Evolutionary conservation across 2,888 invertebrate genomes (phyloP).

Genomic region (Gibbula magus): DNA sequence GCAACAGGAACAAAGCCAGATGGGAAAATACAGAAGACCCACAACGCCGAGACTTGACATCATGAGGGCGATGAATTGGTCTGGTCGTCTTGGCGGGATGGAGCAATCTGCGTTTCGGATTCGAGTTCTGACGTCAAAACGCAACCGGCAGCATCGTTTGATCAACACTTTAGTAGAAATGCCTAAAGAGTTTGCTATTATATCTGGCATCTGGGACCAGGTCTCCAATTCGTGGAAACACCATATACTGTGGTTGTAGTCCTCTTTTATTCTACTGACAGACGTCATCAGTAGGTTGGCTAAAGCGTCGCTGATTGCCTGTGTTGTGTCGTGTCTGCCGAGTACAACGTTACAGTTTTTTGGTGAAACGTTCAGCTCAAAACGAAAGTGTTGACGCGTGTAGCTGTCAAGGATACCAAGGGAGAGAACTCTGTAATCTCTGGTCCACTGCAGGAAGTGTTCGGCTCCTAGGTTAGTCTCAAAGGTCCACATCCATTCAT

Average conservation of each 20-base stretch:
- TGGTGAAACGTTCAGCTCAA: background rate
- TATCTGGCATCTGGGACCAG: background rate
- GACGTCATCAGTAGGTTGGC: background rate
- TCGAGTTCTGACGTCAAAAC: background rate
- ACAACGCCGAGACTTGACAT: background rate
- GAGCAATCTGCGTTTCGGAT: background rate
- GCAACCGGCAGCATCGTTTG: background rate
- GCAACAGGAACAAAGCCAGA: background rate
- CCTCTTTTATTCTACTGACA: background rate
- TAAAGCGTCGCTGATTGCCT: background rate
- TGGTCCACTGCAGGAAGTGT: background rate
- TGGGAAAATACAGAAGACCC: background rate
- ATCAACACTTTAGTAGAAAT: background rate
- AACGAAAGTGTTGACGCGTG: background rate
- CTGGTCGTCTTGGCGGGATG: background rate
- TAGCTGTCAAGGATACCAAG: background rate
- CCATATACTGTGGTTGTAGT: background rate
- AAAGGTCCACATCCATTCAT: background rate
- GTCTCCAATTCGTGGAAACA: background rate
- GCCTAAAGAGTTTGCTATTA: background rate
- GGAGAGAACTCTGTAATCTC: conserved; percentile 6
- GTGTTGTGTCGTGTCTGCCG: background rate
- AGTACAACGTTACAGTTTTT: background rate
- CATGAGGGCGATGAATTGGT: background rate
- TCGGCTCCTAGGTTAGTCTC: background rate